phyloP scores from a whole-genome alignment of 2,113 vertebrate species.

The Dermatemys mawii region DNA sequence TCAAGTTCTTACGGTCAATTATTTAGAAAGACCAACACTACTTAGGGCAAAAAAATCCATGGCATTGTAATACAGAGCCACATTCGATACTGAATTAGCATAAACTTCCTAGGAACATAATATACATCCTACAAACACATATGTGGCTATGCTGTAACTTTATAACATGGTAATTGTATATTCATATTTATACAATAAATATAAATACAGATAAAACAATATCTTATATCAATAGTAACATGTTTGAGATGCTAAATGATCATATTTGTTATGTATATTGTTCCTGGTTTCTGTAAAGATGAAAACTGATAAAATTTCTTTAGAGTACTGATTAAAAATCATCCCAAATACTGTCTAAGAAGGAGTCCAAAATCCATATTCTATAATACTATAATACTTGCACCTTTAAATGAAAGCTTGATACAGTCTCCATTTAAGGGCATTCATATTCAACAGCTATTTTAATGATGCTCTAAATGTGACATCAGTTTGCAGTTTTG shows the following conservation, averaged over 20 bases:
- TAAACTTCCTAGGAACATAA: neutral
- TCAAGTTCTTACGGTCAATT: neutral
- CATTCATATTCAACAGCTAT: constrained; percentile 7
- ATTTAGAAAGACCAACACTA: neutral
- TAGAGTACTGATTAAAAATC: constrained; percentile 20
- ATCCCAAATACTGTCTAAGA: constrained; percentile 19
- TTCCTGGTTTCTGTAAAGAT: constrained; percentile 25
- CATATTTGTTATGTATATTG: too few species aligned
- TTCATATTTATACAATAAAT: neutral
- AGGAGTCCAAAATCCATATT: neutral
- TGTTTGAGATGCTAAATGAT: too few species aligned
- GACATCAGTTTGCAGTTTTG: constrained; percentile 10
- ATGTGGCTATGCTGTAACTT: neutral
- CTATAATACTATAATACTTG: neutral
- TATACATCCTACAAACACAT: neutral
- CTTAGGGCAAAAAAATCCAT: neutral
- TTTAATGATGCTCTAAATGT: constrained; percentile 46
- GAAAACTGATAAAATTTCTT: constrained; percentile 30
- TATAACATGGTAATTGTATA: neutral
- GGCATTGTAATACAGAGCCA: neutral
- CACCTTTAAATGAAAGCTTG: neutral
- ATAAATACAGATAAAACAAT: neutral
- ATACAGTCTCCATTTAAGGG: constrained; percentile 11
- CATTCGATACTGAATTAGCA: neutral
- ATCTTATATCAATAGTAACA: neutral